Evolutionary conservation across 2,113 vertebrate genomes (phyloP).

Genomic region (Orycteropus afer): DNA sequence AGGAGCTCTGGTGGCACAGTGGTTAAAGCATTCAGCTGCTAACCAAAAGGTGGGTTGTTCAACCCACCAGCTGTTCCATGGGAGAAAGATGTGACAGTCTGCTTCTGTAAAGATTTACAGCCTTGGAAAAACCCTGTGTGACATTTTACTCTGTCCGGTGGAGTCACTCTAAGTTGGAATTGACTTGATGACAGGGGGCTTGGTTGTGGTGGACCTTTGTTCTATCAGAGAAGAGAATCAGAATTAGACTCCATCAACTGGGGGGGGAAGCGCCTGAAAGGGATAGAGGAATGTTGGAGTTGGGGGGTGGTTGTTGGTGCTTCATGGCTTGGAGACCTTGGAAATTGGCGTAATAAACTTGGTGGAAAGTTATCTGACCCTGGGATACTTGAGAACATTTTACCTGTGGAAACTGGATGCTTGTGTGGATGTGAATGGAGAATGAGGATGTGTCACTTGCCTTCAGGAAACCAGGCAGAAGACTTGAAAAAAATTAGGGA

Average conservation of each 20-base stretch:
- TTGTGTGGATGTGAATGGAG: neutral
- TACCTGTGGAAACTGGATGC: neutral
- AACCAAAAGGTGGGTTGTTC: too few relatives aligned
- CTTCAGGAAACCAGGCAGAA: constrained; percentile 12
- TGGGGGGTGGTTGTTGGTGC: rapidly evolving
- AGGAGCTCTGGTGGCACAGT: neutral
- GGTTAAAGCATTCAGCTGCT: neutral
- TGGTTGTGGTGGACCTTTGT: neutral
- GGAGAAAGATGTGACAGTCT: neutral
- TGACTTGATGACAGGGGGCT: neutral
- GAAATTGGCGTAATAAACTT: neutral
- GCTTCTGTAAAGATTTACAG: neutral
- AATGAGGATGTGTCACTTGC: neutral
- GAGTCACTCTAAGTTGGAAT: neutral
- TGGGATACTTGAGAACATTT: neutral
- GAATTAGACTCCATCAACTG: neutral
- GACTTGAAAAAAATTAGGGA: constrained; percentile 39
- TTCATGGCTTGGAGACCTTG: neutral
- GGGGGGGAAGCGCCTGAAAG: neutral
- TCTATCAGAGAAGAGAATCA: neutral
- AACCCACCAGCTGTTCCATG: neutral
- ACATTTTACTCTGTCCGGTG: neutral
- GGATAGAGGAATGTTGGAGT: neutral
- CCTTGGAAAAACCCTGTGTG: neutral
- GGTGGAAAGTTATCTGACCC: neutral